Conservation (phyloP, 2,113 vertebrate species). For the Hydrochoerus hydrochaeris region DNA sequence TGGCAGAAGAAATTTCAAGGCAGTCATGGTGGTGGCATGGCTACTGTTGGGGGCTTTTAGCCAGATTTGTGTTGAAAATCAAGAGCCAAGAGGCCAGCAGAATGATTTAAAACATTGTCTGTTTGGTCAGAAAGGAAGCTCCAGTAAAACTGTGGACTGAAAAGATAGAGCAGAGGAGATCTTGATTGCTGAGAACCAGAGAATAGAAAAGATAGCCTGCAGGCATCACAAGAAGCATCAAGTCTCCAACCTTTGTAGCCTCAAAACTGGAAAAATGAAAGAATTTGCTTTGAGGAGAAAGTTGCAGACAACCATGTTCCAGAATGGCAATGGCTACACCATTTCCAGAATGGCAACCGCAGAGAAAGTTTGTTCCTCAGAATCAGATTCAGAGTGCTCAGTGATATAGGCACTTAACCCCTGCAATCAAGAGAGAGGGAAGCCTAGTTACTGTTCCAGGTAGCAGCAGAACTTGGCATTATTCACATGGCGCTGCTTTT, state of each 20-base stretch:
- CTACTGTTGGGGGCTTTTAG: not conserved
- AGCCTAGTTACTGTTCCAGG: not conserved
- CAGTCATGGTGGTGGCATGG: not conserved
- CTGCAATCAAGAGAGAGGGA: not conserved
- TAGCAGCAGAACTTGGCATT: not conserved
- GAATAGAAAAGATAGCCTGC: not conserved
- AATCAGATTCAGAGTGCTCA: not conserved
- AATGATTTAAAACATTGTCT: not conserved
- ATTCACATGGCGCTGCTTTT: not conserved
- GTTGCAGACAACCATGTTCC: not conserved
- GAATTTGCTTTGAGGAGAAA: not conserved
- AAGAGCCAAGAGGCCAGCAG: not conserved
- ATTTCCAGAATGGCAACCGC: not conserved
- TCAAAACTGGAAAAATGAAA: not conserved
- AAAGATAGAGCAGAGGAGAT: not conserved
- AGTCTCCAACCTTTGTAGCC: not conserved
- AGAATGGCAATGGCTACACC: not conserved
- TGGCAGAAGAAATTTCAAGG: not conserved
- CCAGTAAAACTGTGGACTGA: not conserved
- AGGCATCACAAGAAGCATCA: not conserved
- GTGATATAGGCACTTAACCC: not conserved
- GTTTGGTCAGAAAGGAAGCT: not conserved
- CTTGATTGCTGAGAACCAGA: not conserved
- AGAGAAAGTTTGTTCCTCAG: not conserved
- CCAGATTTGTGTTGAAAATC: not conserved